phyloP scores from a whole-genome alignment of 2,797 vertebrate species.

The Syndactyla subalaris region DNA sequence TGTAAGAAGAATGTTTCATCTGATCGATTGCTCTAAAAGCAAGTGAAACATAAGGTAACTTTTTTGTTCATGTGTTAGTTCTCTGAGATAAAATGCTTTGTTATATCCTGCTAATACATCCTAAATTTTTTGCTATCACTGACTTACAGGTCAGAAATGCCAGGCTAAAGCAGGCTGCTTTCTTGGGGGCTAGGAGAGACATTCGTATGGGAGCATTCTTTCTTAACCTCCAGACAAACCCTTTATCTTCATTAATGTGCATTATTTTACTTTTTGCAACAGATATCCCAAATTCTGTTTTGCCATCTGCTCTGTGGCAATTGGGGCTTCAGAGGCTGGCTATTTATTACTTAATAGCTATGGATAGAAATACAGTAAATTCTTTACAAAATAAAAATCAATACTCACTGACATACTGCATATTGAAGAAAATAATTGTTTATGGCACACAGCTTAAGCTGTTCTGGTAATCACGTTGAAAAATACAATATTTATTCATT shows the following conservation, averaged over 20 bases:
- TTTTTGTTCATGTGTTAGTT: neutral
- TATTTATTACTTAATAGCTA: constrained; percentile 67
- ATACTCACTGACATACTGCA: constrained; percentile 93
- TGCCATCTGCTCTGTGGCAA: constrained; percentile 13
- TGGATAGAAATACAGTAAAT: constrained; percentile 73
- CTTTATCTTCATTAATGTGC: neutral
- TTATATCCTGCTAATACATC: neutral
- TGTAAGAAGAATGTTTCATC: neutral
- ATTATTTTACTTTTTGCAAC: constrained; percentile 27
- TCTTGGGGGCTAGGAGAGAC: neutral
- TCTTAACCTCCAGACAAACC: constrained; percentile 13
- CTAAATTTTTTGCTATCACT: neutral
- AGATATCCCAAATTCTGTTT: constrained; percentile 7
- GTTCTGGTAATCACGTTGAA: constrained; percentile 99
- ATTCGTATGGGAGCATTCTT: neutral
- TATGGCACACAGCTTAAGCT: constrained; percentile 99
- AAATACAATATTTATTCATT: constrained; percentile 99
- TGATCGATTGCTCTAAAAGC: neutral
- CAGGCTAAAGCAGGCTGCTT: neutral
- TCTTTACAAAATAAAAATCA: constrained; percentile 81
- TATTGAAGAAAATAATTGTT: constrained; percentile 99
- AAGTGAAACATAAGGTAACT: neutral
- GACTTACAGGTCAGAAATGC: neutral
- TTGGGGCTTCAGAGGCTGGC: constrained; percentile 20
- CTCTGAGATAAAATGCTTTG: neutral